These are phyloP conservation scores for Eulemur mongoz DNA, from an alignment of 2,797 vertebrate genomes.

Conservation along the genomic window DNA sequence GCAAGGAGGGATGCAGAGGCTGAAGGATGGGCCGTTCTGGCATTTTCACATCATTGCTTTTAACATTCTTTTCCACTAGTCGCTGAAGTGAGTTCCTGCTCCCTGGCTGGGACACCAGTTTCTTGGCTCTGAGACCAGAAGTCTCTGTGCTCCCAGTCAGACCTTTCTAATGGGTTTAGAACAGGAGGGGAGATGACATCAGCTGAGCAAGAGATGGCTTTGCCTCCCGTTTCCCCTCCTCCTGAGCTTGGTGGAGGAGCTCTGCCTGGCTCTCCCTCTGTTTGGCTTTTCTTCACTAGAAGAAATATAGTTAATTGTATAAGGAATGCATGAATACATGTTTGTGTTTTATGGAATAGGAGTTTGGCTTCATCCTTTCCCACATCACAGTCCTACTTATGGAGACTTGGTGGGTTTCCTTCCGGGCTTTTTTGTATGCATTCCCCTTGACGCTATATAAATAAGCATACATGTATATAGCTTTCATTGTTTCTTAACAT, in stretches of 20 bases:
- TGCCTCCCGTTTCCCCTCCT: not conserved
- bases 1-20: not conserved
- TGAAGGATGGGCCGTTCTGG: not conserved
- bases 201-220: not conserved
- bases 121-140: conserved; percentile 56
- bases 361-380: not conserved
- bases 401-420: conserved; percentile 33
- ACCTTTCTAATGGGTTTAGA: conserved; percentile 40
- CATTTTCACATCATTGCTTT: conserved; percentile 9
- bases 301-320: conserved; percentile 2
- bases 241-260: not conserved
- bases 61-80: conserved; percentile 21
- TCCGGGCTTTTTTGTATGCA: not conserved
- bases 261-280: not conserved
- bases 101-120: not conserved
- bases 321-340: not conserved
- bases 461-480: not conserved
- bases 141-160: not conserved
- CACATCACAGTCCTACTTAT: not conserved
- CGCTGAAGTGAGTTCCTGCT: conserved; percentile 7
- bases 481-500: conserved; percentile 25
- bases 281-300: conserved; percentile 7
- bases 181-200: not conserved
- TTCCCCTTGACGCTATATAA: not conserved
- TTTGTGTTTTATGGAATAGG: not conserved